phyloP scores from a whole-genome alignment of 2,888 invertebrate species.

The Stenichneumon culpator region DNA sequence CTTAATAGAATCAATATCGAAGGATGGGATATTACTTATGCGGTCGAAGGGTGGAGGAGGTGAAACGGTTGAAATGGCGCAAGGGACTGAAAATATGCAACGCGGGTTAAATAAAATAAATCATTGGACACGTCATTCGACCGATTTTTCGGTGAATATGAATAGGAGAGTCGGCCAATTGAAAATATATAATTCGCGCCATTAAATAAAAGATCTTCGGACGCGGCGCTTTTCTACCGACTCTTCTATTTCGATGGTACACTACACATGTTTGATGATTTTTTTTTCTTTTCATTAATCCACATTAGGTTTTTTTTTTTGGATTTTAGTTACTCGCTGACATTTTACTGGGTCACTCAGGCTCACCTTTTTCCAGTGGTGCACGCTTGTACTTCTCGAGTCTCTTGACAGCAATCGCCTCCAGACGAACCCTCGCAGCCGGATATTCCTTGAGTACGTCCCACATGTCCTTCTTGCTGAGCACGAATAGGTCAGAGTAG shows the following conservation, averaged over 20 bases:
- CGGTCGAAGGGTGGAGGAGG: background rate
- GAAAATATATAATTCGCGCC: background rate
- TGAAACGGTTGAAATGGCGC: background rate
- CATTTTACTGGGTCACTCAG: background rate
- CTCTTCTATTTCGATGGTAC: background rate
- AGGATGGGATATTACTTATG: background rate
- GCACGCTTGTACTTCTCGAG: constrained; percentile 99
- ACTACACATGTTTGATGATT: background rate
- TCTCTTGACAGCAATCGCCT: constrained; percentile 98
- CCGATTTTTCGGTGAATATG: background rate
- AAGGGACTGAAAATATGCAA: background rate
- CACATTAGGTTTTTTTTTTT: constrained; percentile 12
- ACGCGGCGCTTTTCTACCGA: background rate
- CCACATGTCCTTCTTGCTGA: constrained; percentile 99
- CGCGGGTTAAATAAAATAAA: background rate
- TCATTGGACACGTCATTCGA: background rate
- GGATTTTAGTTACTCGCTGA: constrained; percentile 8
- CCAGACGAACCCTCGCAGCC: constrained; percentile 96
- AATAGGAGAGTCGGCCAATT: background rate
- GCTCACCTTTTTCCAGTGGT: constrained; percentile 95
- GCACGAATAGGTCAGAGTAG: constrained; percentile 99
- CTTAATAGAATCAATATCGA: constrained; percentile 1
- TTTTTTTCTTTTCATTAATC: background rate
- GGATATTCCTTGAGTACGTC: constrained; percentile 99
- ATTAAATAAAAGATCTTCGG: background rate